Conservation (phyloP, 2,888 invertebrate genomes). For the Timema cristinae region DNA sequence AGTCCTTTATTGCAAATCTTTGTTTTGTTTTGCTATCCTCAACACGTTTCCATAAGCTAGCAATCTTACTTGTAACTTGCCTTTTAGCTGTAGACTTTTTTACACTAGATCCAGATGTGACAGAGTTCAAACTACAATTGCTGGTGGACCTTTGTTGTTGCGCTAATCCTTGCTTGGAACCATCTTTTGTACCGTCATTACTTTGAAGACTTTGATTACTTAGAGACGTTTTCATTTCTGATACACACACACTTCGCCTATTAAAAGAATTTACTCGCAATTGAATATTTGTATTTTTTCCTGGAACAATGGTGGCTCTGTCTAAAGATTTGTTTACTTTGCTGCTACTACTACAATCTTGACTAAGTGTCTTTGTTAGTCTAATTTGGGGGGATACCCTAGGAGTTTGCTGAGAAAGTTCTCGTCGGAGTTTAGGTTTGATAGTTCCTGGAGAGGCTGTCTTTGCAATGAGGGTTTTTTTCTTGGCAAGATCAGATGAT, state of each 20-base stretch:
- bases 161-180: background rate
- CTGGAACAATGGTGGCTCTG: slow-evolving; percentile 19
- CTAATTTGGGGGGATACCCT: slow-evolving; percentile 15
- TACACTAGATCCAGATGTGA: slow-evolving; percentile 40
- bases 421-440: slow-evolving; percentile 16
- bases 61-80: slow-evolving; percentile 73
- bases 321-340: slow-evolving; percentile 14
- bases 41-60: slow-evolving; percentile 74
- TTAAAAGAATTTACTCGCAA: slow-evolving; percentile 27
- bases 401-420: background rate
- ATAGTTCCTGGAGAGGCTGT: slow-evolving; percentile 23
- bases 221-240: slow-evolving; percentile 31
- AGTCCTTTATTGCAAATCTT: slow-evolving; percentile 53
- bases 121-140: slow-evolving; percentile 56
- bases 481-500: slow-evolving; percentile 28
- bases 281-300: slow-evolving; percentile 25
- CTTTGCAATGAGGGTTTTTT: slow-evolving; percentile 29
- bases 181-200: slow-evolving; percentile 24
- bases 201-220: slow-evolving; percentile 37
- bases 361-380: slow-evolving; percentile 3
- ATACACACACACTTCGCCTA: slow-evolving; percentile 14
- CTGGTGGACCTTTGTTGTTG: slow-evolving; percentile 51
- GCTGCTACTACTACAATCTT: slow-evolving; percentile 9
- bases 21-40: slow-evolving; percentile 62
- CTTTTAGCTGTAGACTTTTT: slow-evolving; percentile 47